phyloP scores from a whole-genome alignment of 2,113 vertebrate genomes.

The Helogale parvula region DNA sequence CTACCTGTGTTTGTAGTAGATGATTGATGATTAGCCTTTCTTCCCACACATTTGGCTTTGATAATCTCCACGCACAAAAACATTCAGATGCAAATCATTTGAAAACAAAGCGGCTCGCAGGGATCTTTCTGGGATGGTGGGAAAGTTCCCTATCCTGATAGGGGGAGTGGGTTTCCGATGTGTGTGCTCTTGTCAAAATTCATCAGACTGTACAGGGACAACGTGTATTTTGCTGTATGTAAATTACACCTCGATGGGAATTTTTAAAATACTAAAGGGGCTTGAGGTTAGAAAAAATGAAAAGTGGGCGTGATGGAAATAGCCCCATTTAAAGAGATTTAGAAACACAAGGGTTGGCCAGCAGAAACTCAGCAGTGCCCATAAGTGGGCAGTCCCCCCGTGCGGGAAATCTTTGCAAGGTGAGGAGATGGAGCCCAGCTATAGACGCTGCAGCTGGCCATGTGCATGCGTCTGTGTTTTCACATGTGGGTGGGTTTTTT shows the following conservation, averaged over 20 bases:
- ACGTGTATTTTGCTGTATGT: neutral
- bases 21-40: slow-evolving; percentile 5
- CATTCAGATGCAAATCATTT: slow-evolving; percentile 24
- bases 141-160: neutral
- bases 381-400: neutral
- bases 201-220: neutral
- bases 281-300: slow-evolving; percentile 14
- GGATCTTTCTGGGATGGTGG: neutral
- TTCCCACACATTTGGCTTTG: slow-evolving; percentile 35
- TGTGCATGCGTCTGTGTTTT: neutral
- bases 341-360: neutral
- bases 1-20: neutral
- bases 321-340: neutral
- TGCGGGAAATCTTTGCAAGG: neutral
- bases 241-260: neutral
- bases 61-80: neutral
- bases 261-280: neutral
- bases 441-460: neutral
- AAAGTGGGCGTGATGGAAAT: neutral
- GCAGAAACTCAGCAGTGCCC: neutral
- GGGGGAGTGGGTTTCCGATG: neutral
- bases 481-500: neutral
- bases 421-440: neutral
- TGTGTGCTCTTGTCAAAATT: neutral
- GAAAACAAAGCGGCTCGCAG: neutral